Percentiles rank a stretch among this genome's conserved stretches.
phyloP scores from a whole-genome alignment of 2,888 invertebrate species.

The Ophion ellenae region DNA sequence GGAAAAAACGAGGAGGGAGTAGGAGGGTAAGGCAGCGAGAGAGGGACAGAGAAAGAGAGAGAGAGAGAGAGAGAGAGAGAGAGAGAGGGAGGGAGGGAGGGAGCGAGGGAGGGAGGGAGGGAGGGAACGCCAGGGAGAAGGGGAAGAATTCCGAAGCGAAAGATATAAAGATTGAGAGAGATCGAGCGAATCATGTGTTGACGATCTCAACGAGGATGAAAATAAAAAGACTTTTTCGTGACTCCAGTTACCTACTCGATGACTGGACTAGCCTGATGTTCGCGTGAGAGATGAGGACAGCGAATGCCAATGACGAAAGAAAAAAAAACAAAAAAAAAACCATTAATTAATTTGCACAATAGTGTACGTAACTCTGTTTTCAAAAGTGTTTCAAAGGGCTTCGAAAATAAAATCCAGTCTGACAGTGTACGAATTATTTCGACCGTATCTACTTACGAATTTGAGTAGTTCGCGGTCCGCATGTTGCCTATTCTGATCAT shows the following conservation, averaged over 20 bases:
- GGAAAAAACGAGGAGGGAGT: too few species aligned
- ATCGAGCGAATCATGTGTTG: conserved; percentile 48
- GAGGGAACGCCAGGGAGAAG: conserved; percentile 49
- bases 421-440: neutral
- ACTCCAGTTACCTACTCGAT: conserved; percentile 67
- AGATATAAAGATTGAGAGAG: conserved; percentile 54
- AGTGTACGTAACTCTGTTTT: conserved; percentile 12
- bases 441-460: neutral
- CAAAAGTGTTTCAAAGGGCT: neutral
- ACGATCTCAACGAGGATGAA: conserved; percentile 47
- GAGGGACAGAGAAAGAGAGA: conserved; percentile 42
- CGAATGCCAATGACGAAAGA: conserved; percentile 30
- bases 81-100: neutral
- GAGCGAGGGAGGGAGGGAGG: conserved; percentile 32
- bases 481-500: neutral
- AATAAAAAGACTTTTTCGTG: conserved; percentile 54
- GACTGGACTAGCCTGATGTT: conserved; percentile 59
- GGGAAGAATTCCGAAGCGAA: conserved; percentile 62
- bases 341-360: too few species aligned
- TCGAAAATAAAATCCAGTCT: neutral
- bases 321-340: neutral
- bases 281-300: conserved; percentile 56
- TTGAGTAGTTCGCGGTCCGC: neutral
- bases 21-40: conserved; percentile 6
- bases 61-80: conserved; percentile 43